These are phyloP conservation scores for Rhagoletis pomonella DNA, from an alignment of 1,140 invertebrate species.

Conservation along the genomic window DNA sequence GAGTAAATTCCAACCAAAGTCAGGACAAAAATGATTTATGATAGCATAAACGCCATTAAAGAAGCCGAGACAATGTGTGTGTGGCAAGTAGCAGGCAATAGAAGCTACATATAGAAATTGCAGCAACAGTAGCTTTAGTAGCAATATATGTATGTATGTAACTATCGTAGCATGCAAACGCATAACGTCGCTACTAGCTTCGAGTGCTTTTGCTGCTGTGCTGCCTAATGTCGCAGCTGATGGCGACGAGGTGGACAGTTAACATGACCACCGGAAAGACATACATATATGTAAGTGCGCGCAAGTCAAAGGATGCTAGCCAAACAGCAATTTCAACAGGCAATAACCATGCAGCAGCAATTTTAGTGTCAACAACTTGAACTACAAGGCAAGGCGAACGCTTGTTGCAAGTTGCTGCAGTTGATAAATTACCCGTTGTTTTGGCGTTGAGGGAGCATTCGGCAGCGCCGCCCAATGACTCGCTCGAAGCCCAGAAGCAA, in stretches of 20 bases:
- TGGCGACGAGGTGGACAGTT: constrained; percentile 39
- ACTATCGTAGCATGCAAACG: too few species aligned
- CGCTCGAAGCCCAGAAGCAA: not conserved
- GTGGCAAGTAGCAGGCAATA: not conserved
- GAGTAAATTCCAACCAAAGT: not conserved
- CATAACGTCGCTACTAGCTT: not conserved
- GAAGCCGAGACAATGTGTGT: not conserved
- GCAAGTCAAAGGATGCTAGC: not conserved
- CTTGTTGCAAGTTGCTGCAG: not conserved
- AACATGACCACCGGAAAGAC: not conserved
- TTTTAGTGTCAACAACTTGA: constrained; percentile 46
- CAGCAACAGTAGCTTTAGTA: not conserved
- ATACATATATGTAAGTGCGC: not conserved
- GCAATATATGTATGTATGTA: not conserved
- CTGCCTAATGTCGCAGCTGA: constrained; percentile 17
- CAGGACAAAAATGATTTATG: constrained; percentile 34
- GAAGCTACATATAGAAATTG: too few species aligned
- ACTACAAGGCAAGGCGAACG: constrained; percentile 23
- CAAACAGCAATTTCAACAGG: not conserved
- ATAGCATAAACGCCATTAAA: not conserved
- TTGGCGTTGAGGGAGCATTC: not conserved
- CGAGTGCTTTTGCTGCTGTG: not conserved
- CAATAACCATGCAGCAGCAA: constrained; percentile 37
- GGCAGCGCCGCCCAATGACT: not conserved
- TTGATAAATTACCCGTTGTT: constrained; percentile 24